phyloP scores from a whole-genome alignment of 2,888 invertebrate species.

The Zeuzera pyrina region DNA sequence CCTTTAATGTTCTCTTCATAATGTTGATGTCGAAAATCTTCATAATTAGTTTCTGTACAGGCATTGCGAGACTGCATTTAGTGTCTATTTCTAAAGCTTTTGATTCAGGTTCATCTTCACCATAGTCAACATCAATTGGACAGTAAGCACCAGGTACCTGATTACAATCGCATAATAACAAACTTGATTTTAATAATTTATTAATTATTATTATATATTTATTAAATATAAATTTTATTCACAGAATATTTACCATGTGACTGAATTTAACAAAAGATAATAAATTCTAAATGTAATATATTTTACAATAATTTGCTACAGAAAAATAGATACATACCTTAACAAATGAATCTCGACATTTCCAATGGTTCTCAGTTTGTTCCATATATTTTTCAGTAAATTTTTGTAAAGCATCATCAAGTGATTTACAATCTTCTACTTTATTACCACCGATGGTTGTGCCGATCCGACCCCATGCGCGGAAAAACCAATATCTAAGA shows the following conservation, averaged over 20 bases:
- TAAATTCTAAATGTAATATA: too few species aligned
- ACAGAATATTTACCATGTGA: too few species aligned
- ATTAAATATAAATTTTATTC: too few species aligned
- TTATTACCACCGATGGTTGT: constrained; percentile 90
- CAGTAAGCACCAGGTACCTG: constrained; percentile 81
- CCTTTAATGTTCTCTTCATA: constrained; percentile 94
- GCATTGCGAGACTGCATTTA: constrained; percentile 78
- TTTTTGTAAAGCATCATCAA: constrained; percentile 70
- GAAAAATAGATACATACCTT: constrained; percentile 47
- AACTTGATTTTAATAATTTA: too few species aligned
- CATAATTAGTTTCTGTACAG: constrained; percentile 87
- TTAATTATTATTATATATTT: too few species aligned
- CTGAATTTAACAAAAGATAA: too few species aligned
- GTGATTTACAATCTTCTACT: constrained; percentile 57
- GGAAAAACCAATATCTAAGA: constrained; percentile 83
- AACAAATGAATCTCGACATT: constrained; percentile 75
- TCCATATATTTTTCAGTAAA: constrained; percentile 81
- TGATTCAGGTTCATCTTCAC: constrained; percentile 63
- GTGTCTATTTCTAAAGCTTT: constrained; percentile 56
- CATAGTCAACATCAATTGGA: constrained; percentile 93
- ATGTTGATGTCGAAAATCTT: constrained; percentile 91
- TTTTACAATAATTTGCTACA: too few species aligned
- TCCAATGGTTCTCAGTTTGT: constrained; percentile 89
- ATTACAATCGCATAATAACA: not conserved
- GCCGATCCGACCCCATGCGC: constrained; percentile 97